Percentiles rank a stretch among this genome's conserved stretches.
These are phyloP conservation scores for Opisthocomus hoazin DNA, from an alignment of 2,113 vertebrate species.

Conservation along the genomic window DNA sequence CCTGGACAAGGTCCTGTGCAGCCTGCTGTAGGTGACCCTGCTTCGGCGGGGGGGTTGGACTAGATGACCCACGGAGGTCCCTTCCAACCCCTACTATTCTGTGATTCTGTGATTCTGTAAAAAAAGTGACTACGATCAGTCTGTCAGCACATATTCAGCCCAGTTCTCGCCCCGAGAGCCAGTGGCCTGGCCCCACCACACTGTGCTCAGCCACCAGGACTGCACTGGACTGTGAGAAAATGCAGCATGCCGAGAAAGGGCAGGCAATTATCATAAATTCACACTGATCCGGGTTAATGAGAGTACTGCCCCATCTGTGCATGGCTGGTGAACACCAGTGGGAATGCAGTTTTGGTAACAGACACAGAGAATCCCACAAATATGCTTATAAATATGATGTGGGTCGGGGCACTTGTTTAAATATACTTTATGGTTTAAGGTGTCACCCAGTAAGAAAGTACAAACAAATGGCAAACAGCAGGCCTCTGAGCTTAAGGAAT, in stretches of 20 bases:
- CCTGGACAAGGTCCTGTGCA: too few relatives aligned
- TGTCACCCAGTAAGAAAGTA: background rate
- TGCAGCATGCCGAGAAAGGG: background rate
- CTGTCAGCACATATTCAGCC: background rate
- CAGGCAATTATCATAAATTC: background rate
- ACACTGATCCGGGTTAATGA: accelerated
- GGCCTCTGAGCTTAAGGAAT: background rate
- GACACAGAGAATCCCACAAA: background rate
- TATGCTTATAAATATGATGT: background rate
- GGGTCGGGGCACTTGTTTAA: background rate
- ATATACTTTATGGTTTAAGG: background rate
- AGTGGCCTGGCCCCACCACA: accelerated
- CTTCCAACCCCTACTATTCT: too few relatives aligned
- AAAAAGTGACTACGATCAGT: background rate
- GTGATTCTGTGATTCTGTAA: too few relatives aligned
- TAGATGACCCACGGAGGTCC: too few relatives aligned
- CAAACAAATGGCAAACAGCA: background rate
- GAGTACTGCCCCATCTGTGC: accelerated
- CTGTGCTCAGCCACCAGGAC: background rate
- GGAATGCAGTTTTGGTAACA: background rate
- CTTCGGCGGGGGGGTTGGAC: too few relatives aligned
- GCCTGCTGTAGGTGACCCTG: too few relatives aligned
- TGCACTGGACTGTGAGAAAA: background rate
- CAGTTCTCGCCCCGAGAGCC: accelerated
- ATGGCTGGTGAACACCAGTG: background rate